A percentile compares a stretch with the other conserved stretches of the same genome.
Conservation (phyloP, 64 coral and sea anemone genomes). For the Porites australiensis region DNA sequence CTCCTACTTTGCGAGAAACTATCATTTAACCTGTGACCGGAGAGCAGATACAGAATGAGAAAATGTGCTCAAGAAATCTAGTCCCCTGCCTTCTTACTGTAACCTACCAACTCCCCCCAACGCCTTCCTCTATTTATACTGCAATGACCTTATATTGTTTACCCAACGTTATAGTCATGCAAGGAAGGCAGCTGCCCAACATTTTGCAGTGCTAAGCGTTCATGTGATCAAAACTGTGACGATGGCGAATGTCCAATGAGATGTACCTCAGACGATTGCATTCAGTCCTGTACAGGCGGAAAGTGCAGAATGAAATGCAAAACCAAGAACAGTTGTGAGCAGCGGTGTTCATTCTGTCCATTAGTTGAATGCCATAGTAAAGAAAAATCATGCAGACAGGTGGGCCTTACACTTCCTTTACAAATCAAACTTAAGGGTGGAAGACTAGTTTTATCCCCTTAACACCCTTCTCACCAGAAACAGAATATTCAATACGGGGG, state of each 20-base stretch:
- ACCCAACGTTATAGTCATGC: neutral
- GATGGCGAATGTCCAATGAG: neutral
- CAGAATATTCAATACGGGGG: no score
- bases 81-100: no score
- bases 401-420: neutral
- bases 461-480: no score
- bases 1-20: no score
- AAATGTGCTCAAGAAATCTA: no score
- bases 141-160: neutral
- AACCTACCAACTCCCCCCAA: neutral
- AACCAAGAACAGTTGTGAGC: neutral
- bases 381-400: constrained; percentile 46
- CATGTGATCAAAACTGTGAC: neutral
- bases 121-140: neutral
- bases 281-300: neutral
- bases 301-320: constrained; percentile 33
- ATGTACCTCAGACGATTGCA: constrained; percentile 1
- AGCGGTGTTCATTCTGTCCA: neutral
- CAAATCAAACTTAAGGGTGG: neutral
- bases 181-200: neutral
- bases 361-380: constrained; percentile 24
- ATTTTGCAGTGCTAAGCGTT: neutral
- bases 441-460: no score
- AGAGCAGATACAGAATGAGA: no score
- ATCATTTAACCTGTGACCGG: no score